Percentiles rank a stretch among this genome's conserved stretches.
phyloP scores from a whole-genome alignment of 2,797 vertebrate genomes.

The Cryptoprocta ferox region DNA sequence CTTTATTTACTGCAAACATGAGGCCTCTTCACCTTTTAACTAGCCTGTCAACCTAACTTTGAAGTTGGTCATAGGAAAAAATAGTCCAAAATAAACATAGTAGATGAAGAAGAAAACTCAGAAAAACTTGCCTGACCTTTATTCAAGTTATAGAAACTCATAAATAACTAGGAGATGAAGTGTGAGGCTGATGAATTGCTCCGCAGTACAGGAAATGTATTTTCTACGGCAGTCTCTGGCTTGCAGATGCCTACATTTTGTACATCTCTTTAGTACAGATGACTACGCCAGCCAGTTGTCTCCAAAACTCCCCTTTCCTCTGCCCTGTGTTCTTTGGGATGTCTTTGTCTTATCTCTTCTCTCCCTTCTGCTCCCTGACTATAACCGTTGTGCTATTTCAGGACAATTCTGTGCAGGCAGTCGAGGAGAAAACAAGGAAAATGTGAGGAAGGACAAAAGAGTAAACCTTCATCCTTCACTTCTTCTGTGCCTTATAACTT shows the following conservation, averaged over 20 bases:
- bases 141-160: slow-evolving; percentile 58
- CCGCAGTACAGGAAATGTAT: slow-evolving; percentile 27
- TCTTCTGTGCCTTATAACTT: neutral
- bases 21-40: neutral
- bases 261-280: slow-evolving; percentile 51
- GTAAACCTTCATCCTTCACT: neutral
- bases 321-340: neutral
- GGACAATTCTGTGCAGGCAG: neutral
- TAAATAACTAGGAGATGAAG: slow-evolving; percentile 61
- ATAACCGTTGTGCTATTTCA: neutral
- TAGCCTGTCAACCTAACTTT: slow-evolving; percentile 8
- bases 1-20: slow-evolving; percentile 1
- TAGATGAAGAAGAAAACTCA: slow-evolving; percentile 56
- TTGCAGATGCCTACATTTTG: slow-evolving; percentile 12
- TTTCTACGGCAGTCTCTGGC: slow-evolving; percentile 39
- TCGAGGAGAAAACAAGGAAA: neutral
- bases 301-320: neutral
- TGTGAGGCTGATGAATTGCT: slow-evolving; percentile 17
- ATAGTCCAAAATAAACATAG: slow-evolving; percentile 54
- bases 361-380: neutral
- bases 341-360: neutral
- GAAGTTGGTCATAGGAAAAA: neutral
- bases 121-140: slow-evolving; percentile 56
- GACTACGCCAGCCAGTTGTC: neutral
- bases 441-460: neutral